Evolutionary conservation across 2,888 invertebrate species (phyloP), one percentile per base, ranked within the genome.

Genomic region (Xestia ashworthii): DNA sequence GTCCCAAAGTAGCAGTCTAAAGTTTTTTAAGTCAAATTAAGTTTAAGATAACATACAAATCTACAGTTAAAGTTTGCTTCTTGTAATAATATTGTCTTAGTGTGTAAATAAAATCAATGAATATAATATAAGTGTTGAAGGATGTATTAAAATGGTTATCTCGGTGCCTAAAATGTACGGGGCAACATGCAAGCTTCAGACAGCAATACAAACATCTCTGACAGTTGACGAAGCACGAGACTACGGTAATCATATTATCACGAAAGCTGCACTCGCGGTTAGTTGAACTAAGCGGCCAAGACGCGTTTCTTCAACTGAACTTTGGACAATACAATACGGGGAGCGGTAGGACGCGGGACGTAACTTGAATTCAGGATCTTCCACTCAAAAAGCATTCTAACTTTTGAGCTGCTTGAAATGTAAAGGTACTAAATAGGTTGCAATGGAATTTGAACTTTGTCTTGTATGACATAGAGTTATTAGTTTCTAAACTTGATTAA

Each of bases 121-220:
- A 55, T 38, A 76, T 25, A 53, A 62, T 25, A 46, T 48, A 71
- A 53, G 22, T 25, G 38, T 82, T n/a, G 48, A 38, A 38, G 22
- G 5, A 14, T 22, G 14, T 50, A 67, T 64, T 62, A 48, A 79
- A 82, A 85, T 81, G 71, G 88, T 91, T 90, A 91, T 84, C 89
- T 91, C 89, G 88, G 88, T 90, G 88, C 64, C 74, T 86, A 73
- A 76, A 71, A 74, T 69, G 71, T 83, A 82, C 78, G 81, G 64
- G 83, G 86, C 84, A 76, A 83, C 90, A 92, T 91, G 92, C 92
- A 92, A 82, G 89, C 86, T 86, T 88, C 86, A 71, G 77, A 86
- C 89, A 90, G 81, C 87, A 79, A 85, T 82, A 87, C 82, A 82
- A 78, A 80, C 76, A 81, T 64, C 48, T 76, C 64, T 74, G 74